Percentiles rank a stretch among this genome's conserved stretches.
Conservation (phyloP, 2,113 vertebrate species). For the Chascanopsetta lugubris region DNA sequence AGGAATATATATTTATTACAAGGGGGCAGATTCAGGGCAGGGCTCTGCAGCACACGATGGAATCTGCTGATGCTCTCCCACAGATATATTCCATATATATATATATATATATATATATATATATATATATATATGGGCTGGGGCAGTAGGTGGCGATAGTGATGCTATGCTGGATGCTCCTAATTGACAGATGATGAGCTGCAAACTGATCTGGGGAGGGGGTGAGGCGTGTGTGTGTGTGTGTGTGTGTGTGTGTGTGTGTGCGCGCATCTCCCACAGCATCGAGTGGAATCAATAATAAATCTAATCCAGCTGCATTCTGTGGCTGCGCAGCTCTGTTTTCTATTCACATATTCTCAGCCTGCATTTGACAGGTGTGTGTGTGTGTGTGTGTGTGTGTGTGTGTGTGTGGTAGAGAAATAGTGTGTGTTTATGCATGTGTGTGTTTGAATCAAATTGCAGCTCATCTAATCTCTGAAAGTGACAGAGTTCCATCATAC, state of each 20-base stretch:
- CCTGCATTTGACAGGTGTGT: conserved; percentile 46
- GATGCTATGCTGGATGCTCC: conserved; percentile 11
- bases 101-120: no score
- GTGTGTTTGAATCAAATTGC: conserved; percentile 63
- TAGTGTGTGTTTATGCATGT: not conserved
- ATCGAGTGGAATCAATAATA: conserved; percentile 58
- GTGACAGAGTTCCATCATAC: conserved; percentile 66
- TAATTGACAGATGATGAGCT: conserved; percentile 48
- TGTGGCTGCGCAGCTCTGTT: conserved; percentile 36
- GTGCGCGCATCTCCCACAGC: conserved; percentile 28
- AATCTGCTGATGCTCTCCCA: no score
- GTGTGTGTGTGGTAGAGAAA: conserved; percentile 29
- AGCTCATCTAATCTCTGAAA: conserved; percentile 71
- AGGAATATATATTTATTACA: no score
- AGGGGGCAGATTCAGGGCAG: no score
- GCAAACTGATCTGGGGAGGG: conserved; percentile 51
- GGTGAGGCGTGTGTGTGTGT: no score
- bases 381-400: not conserved
- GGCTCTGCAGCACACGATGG: no score
- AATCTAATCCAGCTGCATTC: conserved; percentile 56
- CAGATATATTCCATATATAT: no score
- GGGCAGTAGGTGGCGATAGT: conserved; percentile 28
- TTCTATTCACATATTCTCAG: conserved; percentile 35
- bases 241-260: no score
- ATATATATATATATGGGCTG: not conserved